A percentile compares a stretch with the other conserved stretches of the same genome.
Evolutionary conservation across 2,888 invertebrate species (phyloP).

Genomic region (Furcula furcula): DNA sequence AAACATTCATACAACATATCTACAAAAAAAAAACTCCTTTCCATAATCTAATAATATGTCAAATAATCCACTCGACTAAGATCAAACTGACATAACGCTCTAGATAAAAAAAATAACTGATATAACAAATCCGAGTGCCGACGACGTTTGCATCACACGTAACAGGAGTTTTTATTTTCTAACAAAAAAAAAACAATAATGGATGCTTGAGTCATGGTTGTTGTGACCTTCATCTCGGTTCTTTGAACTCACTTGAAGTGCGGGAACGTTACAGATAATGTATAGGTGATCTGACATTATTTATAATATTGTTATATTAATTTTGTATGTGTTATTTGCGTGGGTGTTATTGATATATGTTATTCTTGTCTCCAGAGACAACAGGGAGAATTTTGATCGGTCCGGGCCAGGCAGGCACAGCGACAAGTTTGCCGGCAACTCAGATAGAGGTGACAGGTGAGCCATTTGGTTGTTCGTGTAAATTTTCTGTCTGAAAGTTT

Average conservation of each 20-base stretch:
- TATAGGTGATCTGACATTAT: conserved; percentile 44
- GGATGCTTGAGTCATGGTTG: conserved; percentile 60
- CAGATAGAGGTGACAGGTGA: conserved; percentile 50
- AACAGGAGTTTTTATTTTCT: conserved; percentile 46
- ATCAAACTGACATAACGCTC: not conserved
- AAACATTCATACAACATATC: no score
- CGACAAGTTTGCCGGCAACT: conserved; percentile 61
- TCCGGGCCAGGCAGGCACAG: conserved; percentile 65
- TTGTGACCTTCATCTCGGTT: conserved; percentile 62
- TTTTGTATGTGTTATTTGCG: conserved; percentile 19
- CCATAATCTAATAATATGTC: not conserved
- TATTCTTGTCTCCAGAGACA: conserved; percentile 52
- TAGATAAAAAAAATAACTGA: conserved; percentile 10
- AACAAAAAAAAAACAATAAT: conserved; percentile 61
- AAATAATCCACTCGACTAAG: not conserved
- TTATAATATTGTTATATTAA: conserved; percentile 10
- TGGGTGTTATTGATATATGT: conserved; percentile 13
- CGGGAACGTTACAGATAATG: conserved; percentile 47
- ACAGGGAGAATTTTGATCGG: conserved; percentile 62
- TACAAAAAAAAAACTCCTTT: no score
- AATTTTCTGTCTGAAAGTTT: not conserved
- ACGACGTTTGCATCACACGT: conserved; percentile 20
- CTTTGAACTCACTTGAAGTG: conserved; percentile 57
- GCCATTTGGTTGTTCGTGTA: conserved; percentile 9
- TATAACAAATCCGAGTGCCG: conserved; percentile 26